phyloP scores from a whole-genome alignment of 2,888 invertebrate genomes.

The Pandemis corylana region DNA sequence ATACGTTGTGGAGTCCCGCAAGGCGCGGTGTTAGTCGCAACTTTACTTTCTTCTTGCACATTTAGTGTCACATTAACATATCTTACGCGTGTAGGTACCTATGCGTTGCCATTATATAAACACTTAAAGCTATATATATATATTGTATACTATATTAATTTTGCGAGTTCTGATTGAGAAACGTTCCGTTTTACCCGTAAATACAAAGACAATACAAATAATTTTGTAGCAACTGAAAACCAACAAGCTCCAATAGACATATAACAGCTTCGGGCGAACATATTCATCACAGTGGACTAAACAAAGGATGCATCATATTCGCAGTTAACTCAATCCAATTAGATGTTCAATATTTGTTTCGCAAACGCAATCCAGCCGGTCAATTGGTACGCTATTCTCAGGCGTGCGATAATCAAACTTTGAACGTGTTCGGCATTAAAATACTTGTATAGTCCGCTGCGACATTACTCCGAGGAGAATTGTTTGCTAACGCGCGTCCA shows the following conservation, averaged over 20 bases:
- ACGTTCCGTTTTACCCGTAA: slow-evolving; percentile 41
- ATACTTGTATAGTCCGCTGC: slow-evolving; percentile 3
- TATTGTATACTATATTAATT: slow-evolving; percentile 54
- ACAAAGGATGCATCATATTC: background rate
- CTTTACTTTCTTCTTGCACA: slow-evolving; percentile 51
- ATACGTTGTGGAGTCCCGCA: slow-evolving; percentile 64
- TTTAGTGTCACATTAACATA: slow-evolving; percentile 60
- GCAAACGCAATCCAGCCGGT: slow-evolving; percentile 21
- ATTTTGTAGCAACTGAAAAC: background rate
- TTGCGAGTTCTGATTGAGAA: slow-evolving; percentile 71
- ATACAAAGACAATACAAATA: slow-evolving; percentile 8
- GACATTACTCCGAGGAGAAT: slow-evolving; percentile 11
- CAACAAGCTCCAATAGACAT: background rate
- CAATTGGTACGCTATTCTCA: slow-evolving; percentile 22
- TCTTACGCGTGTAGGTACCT: slow-evolving; percentile 66
- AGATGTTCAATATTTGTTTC: slow-evolving; percentile 24
- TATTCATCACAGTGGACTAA: background rate
- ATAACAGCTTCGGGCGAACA: background rate
- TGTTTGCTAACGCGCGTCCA: slow-evolving; percentile 17
- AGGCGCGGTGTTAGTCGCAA: slow-evolving; percentile 59
- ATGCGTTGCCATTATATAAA: slow-evolving; percentile 72
- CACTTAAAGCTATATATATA: slow-evolving; percentile 79
- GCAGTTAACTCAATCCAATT: slow-evolving; percentile 15
- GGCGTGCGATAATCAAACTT: slow-evolving; percentile 30
- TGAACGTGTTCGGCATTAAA: slow-evolving; percentile 30